Percentiles rank a stretch among this genome's conserved stretches.
Evolutionary conservation across 1,140 invertebrate genomes (phyloP).

Genomic region (Caenorhabditis briggsae): DNA sequence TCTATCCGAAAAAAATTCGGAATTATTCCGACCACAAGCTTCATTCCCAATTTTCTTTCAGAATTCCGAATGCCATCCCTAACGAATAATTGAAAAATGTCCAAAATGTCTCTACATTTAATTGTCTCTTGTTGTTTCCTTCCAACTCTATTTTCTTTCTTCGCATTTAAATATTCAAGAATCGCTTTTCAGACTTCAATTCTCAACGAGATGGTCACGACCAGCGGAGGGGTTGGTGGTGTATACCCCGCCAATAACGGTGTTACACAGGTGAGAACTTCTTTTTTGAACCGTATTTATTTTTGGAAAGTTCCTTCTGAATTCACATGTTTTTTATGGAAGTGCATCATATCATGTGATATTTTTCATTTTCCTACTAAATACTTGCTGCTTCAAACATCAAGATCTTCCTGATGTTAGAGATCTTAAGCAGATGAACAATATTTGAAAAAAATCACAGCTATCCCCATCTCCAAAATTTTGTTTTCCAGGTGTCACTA

Average conservation of each 20-base stretch:
- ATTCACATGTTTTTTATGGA: not conserved
- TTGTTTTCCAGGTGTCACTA: constrained; percentile 18
- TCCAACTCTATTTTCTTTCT: not conserved
- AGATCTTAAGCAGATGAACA: not conserved
- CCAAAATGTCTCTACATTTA: not conserved
- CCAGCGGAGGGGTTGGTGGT: constrained; percentile 16
- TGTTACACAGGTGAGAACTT: constrained; percentile 39
- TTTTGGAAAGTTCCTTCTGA: not conserved
- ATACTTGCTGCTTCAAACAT: too few relatives aligned
- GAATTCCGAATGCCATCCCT: too few relatives aligned
- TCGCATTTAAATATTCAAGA: not conserved
- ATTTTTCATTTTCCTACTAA: too few relatives aligned
- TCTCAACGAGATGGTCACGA: constrained; percentile 48
- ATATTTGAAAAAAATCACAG: not conserved
- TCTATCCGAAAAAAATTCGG: too few relatives aligned
- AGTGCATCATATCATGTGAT: too few relatives aligned
- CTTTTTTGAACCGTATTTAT: not conserved
- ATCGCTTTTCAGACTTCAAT: not conserved
- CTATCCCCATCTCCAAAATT: not conserved
- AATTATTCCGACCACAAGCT: too few relatives aligned
- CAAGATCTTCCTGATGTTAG: not conserved
- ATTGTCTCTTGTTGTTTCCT: not conserved
- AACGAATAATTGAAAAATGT: too few relatives aligned
- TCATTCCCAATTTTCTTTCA: too few relatives aligned
- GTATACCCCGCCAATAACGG: constrained; percentile 17